These are phyloP conservation scores for Drosophila ficusphila DNA, from an alignment of 1,140 invertebrate genomes.

Conservation along the genomic window DNA sequence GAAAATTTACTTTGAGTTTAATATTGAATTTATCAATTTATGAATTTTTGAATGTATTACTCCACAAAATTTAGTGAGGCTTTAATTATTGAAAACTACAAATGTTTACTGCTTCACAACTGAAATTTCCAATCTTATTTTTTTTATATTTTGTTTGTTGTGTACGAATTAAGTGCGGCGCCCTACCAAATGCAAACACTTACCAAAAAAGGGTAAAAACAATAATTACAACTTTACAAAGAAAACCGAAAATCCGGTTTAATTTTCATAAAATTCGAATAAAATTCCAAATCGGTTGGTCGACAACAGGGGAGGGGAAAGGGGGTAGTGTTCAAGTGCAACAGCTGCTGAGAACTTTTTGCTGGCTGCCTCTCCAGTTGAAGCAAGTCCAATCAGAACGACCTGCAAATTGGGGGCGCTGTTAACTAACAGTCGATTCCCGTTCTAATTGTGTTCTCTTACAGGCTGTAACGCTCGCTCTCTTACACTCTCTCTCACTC, in stretches of 20 bases:
- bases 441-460: slow-evolving; percentile 66
- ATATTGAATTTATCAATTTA: no score
- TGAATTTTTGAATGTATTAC: no score
- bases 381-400: slow-evolving; percentile 54
- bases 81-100: no score
- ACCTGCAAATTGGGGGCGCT: slow-evolving; percentile 50
- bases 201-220: slow-evolving; percentile 30
- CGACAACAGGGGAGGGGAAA: background rate
- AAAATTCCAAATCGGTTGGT: slow-evolving; percentile 20
- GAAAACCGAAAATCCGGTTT: slow-evolving; percentile 68
- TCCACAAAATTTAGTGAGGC: no score
- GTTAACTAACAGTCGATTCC: slow-evolving; percentile 68
- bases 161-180: slow-evolving; percentile 40
- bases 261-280: slow-evolving; percentile 64
- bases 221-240: slow-evolving; percentile 60
- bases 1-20: no score
- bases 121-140: no score
- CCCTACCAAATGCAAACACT: slow-evolving; percentile 48
- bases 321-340: slow-evolving; percentile 25
- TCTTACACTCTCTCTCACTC: background rate
- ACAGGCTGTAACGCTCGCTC: slow-evolving; percentile 40
- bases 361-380: slow-evolving; percentile 8
- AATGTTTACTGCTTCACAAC: no score
- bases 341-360: slow-evolving; percentile 23
- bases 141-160: no score